phyloP scores from a whole-genome alignment of 2,888 invertebrate species.

The Campoplex capitator region DNA sequence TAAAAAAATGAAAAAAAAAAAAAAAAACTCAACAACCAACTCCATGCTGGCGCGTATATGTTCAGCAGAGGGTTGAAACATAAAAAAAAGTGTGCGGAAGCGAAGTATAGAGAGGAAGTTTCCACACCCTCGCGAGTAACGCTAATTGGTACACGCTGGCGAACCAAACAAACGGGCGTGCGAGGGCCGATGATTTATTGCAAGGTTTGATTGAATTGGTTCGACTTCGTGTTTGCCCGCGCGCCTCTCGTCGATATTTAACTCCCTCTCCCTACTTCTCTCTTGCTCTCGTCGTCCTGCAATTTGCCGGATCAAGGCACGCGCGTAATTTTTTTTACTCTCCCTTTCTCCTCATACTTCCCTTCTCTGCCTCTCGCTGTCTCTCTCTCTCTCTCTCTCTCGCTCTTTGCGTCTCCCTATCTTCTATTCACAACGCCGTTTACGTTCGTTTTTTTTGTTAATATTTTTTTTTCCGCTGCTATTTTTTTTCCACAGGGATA shows the following conservation, averaged over 20 bases:
- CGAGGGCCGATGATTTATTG: conserved; percentile 83
- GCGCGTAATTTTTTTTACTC: conserved; percentile 49
- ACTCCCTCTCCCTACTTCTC: conserved; percentile 64
- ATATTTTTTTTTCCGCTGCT: conserved; percentile 46
- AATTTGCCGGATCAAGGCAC: conserved; percentile 52
- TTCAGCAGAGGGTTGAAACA: conserved; percentile 53
- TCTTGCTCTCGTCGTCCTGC: conserved; percentile 35
- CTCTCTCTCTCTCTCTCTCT: background rate
- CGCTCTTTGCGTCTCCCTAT: conserved; percentile 3
- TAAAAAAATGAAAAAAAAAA: background rate
- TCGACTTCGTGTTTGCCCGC: conserved; percentile 78
- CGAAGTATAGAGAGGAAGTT: conserved; percentile 53
- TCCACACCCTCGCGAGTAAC: conserved; percentile 69
- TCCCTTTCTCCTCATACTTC: conserved; percentile 13
- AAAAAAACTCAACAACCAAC: conserved; percentile 40
- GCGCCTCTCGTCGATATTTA: conserved; percentile 78
- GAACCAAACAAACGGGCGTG: conserved; percentile 78
- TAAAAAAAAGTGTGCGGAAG: conserved; percentile 61
- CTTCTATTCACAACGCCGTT: conserved; percentile 43
- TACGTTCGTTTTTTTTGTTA: conserved; percentile 55
- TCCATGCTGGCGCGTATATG: conserved; percentile 29
- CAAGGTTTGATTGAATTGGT: conserved; percentile 84
- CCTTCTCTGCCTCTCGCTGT: conserved; percentile 29
- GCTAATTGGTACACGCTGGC: conserved; percentile 81
- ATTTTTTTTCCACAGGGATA: conserved; percentile 45